phyloP scores from a whole-genome alignment of 2,113 vertebrate species.

The Kryptolebias marmoratus region DNA sequence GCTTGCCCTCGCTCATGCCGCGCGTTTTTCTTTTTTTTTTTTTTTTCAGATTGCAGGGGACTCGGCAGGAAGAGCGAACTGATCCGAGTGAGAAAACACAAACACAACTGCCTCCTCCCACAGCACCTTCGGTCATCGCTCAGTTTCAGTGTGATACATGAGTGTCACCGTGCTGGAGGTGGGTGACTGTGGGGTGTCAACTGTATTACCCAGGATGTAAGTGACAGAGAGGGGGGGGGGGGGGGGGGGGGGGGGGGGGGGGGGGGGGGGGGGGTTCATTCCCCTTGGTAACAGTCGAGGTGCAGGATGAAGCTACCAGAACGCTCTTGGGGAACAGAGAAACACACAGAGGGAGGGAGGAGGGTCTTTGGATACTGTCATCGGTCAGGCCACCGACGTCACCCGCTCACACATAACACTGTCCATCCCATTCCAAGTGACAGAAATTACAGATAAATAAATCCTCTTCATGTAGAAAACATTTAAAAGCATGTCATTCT shows the following conservation, averaged over 20 bases:
- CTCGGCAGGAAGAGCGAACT: constrained; percentile 7
- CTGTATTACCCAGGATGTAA: not conserved
- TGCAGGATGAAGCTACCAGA: constrained; percentile 45
- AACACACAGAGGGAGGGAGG: constrained; percentile 24
- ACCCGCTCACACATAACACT: constrained; percentile 26
- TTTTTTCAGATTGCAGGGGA: constrained; percentile 2
- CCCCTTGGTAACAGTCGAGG: constrained; percentile 24
- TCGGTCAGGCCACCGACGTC: constrained; percentile 58
- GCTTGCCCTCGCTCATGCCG: constrained; percentile 33
- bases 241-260: constrained; percentile 32
- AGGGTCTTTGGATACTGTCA: constrained; percentile 38
- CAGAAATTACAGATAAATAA: not conserved
- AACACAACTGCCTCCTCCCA: not conserved
- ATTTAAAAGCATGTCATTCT: not conserved
- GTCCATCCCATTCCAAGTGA: not conserved
- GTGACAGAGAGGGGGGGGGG: constrained; percentile 16
- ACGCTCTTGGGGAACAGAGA: constrained; percentile 22
- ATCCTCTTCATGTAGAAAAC: not conserved
- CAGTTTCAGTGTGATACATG: constrained; percentile 1
- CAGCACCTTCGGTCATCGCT: not conserved
- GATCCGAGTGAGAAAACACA: constrained; percentile 28
- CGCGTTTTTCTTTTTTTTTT: not conserved
- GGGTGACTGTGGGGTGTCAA: not conserved
- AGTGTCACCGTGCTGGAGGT: not conserved
- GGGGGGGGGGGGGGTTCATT: constrained; percentile 7